These are phyloP conservation scores for Trididemnum clinides DNA, from an alignment of 23 tunicate genomes.

Conservation along the genomic window DNA sequence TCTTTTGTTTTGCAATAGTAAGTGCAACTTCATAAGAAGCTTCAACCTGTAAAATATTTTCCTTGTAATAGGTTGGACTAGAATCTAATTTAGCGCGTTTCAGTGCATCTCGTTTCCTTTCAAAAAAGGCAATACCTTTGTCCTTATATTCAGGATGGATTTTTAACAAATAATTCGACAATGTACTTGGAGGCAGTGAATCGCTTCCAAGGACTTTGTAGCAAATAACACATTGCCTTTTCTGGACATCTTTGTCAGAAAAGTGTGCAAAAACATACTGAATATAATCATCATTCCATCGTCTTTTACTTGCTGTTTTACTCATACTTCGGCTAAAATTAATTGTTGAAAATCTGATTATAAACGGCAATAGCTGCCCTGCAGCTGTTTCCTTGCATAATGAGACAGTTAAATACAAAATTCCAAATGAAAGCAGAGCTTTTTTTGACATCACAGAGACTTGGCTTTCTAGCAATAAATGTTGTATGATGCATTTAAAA, in stretches of 20 bases:
- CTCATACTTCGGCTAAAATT: too few relatives aligned
- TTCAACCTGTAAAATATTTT: too few relatives aligned
- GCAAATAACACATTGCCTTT: constrained; percentile 39
- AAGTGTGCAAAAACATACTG: constrained; percentile 26
- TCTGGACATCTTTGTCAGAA: constrained; percentile 24
- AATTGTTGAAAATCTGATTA: not conserved
- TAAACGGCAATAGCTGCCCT: not conserved
- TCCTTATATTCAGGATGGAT: too few relatives aligned
- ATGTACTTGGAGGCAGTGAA: constrained; percentile 33
- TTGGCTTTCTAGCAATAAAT: not conserved
- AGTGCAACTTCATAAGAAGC: too few relatives aligned
- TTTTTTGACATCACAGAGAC: not conserved
- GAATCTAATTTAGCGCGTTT: too few relatives aligned
- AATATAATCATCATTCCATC: constrained; percentile 28
- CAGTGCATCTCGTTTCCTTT: too few relatives aligned
- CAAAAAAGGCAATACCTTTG: too few relatives aligned
- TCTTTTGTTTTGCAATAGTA: too few relatives aligned
- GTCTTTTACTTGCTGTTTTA: too few relatives aligned
- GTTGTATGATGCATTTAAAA: not conserved
- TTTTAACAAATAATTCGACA: constrained; percentile 41
- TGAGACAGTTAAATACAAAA: not conserved
- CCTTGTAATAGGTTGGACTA: too few relatives aligned
- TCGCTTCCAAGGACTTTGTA: constrained; percentile 4
- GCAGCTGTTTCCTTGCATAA: not conserved
- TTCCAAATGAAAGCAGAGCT: not conserved